A percentile compares a stretch with the other conserved stretches of the same genome.
These are phyloP conservation scores for Sebastes oblongus DNA, from an alignment of 2,797 vertebrate genomes.

Conservation along the genomic window DNA sequence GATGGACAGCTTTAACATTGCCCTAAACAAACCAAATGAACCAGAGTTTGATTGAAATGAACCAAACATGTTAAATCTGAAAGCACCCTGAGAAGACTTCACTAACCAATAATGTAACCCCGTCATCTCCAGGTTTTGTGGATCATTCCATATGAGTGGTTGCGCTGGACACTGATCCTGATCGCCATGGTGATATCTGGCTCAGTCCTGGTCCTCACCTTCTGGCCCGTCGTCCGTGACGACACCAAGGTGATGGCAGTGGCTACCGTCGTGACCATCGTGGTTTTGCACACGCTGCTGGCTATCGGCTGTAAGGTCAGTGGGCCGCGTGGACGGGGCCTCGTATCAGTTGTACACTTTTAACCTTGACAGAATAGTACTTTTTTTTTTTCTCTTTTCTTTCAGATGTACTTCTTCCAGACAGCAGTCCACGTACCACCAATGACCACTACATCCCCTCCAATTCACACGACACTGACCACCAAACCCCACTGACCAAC, in stretches of 20 bases:
- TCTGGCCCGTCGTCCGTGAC: slow-evolving; percentile 86
- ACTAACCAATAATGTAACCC: neutral
- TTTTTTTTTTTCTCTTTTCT: neutral
- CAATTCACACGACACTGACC: neutral
- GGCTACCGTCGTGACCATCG: slow-evolving; percentile 74
- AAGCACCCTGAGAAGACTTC: neutral
- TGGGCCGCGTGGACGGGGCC: neutral
- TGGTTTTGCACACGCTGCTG: slow-evolving; percentile 85
- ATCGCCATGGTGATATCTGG: slow-evolving; percentile 85
- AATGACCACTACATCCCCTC: neutral
- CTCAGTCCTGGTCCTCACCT: slow-evolving; percentile 84
- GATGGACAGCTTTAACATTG: neutral
- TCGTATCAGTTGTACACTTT: rapidly evolving
- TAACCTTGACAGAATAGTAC: neutral
- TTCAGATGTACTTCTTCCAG: slow-evolving; percentile 83
- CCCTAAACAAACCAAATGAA: neutral
- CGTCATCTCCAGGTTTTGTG: slow-evolving; percentile 83
- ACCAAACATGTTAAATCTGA: neutral
- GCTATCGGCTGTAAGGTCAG: slow-evolving; percentile 88
- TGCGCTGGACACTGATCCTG: slow-evolving; percentile 85
- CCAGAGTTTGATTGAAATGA: neutral
- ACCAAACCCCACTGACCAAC: slow-evolving; percentile 47
- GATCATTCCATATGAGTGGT: slow-evolving; percentile 82
- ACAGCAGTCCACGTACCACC: neutral
- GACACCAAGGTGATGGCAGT: slow-evolving; percentile 82